Evolutionary conservation across 2,888 invertebrate species (phyloP).

Genomic region (Coronaproctus castanopsis): DNA sequence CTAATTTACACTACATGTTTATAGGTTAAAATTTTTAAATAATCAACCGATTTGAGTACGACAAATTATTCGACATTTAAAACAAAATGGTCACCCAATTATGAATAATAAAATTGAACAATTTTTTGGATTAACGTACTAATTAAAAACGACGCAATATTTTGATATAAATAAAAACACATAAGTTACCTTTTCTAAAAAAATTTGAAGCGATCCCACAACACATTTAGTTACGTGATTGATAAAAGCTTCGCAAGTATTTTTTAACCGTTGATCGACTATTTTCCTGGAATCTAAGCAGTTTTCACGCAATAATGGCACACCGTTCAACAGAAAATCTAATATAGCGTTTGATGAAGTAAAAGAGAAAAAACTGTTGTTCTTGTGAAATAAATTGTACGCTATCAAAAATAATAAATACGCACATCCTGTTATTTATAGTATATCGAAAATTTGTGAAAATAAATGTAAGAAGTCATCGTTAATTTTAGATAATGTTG

Average conservation of each 20-base stretch:
- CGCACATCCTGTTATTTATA: background rate
- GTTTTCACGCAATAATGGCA: slow-evolving; percentile 81
- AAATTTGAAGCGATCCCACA: slow-evolving; percentile 48
- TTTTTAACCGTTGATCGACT: slow-evolving; percentile 79
- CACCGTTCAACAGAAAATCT: slow-evolving; percentile 79
- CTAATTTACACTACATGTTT: no score
- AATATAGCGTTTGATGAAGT: slow-evolving; percentile 75
- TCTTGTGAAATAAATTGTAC: slow-evolving; percentile 36
- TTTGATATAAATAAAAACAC: no score
- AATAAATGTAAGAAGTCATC: background rate
- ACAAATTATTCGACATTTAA: no score
- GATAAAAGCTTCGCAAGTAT: slow-evolving; percentile 74
- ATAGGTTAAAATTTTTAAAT: no score
- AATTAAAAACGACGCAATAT: no score
- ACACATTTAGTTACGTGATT: slow-evolving; percentile 52
- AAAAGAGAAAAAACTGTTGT: slow-evolving; percentile 66
- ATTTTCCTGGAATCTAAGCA: slow-evolving; percentile 86
- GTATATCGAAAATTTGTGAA: background rate
- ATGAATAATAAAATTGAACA: no score
- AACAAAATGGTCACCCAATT: no score
- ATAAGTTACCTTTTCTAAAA: slow-evolving; percentile 46
- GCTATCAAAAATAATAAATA: slow-evolving; percentile 26
- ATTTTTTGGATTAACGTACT: no score
- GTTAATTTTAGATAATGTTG: no score
- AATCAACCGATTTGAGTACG: no score